Evolutionary conservation across 2,113 vertebrate genomes (phyloP).

Genomic region (Indicator maculatus): DNA sequence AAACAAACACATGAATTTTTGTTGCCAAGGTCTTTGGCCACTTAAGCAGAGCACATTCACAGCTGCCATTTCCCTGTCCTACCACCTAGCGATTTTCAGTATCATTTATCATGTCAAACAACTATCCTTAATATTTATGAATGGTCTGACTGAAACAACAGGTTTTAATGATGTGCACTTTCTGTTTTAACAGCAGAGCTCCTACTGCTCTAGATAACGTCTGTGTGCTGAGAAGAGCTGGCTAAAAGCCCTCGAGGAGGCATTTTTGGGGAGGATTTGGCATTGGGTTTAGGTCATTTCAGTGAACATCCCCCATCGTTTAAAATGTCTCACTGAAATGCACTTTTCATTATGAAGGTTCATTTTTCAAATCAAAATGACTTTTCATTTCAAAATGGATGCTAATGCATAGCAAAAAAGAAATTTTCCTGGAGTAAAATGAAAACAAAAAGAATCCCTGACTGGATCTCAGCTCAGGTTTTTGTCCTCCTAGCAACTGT

Average conservation of each 20-base stretch:
- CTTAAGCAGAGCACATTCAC: neutral
- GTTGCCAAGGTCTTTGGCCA: neutral
- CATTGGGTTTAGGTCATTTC: neutral
- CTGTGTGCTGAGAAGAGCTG: constrained; percentile 1
- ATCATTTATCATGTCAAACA: neutral
- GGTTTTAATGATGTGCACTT: neutral
- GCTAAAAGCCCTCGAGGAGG: neutral
- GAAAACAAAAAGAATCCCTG: neutral
- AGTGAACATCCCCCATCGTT: neutral
- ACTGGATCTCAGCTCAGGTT: neutral
- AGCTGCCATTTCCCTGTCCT: neutral
- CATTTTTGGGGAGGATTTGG: neutral
- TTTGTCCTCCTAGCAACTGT: neutral
- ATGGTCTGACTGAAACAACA: neutral
- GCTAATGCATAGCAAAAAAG: neutral
- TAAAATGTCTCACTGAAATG: neutral
- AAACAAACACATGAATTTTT: neutral
- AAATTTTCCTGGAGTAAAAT: neutral
- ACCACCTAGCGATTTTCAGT: neutral
- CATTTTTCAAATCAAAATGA: neutral
- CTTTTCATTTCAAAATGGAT: neutral
- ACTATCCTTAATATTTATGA: constrained; percentile 14
- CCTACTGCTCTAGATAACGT: neutral
- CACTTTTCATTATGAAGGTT: neutral
- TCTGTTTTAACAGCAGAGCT: constrained; percentile 18